Percentiles rank a stretch among this genome's conserved stretches.
These are phyloP conservation scores for Tragelaphus scriptus DNA, from an alignment of 2,113 vertebrate genomes.

Conservation along the genomic window DNA sequence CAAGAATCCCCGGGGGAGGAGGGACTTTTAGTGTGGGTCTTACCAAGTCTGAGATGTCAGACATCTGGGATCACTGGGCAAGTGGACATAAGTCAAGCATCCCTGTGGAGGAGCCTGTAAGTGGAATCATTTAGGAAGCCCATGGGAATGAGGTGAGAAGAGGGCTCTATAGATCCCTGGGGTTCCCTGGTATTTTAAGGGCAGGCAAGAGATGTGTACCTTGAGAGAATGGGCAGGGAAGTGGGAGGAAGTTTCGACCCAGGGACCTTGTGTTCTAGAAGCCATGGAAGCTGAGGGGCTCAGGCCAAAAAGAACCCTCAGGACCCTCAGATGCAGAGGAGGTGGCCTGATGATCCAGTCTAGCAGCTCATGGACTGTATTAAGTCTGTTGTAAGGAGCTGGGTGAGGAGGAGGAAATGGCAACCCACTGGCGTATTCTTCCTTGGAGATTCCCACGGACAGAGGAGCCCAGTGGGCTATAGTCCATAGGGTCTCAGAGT, in stretches of 20 bases:
- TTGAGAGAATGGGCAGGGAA: neutral
- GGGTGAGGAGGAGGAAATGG: neutral
- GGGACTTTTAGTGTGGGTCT: neutral
- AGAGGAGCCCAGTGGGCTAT: neutral
- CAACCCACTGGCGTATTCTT: neutral
- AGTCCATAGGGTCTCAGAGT: neutral
- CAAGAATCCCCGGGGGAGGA: neutral
- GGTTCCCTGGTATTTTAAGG: neutral
- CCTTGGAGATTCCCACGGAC: neutral
- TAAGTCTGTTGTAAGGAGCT: neutral
- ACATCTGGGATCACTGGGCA: neutral
- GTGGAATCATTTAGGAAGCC: neutral
- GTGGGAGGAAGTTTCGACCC: neutral
- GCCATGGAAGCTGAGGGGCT: neutral
- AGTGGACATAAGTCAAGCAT: neutral
- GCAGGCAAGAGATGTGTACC: neutral
- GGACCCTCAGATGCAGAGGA: neutral
- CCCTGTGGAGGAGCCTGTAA: neutral
- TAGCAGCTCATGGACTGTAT: neutral
- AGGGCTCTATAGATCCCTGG: neutral
- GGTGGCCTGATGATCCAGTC: neutral
- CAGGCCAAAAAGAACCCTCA: neutral
- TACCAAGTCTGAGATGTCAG: neutral
- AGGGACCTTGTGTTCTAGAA: neutral
- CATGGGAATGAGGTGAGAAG: neutral